Evolutionary conservation across 53 echinoderm and acorn worm species (phyloP), one percentile per base, ranked within the genome.

Genomic region (Hippasteria phrygiana): DNA sequence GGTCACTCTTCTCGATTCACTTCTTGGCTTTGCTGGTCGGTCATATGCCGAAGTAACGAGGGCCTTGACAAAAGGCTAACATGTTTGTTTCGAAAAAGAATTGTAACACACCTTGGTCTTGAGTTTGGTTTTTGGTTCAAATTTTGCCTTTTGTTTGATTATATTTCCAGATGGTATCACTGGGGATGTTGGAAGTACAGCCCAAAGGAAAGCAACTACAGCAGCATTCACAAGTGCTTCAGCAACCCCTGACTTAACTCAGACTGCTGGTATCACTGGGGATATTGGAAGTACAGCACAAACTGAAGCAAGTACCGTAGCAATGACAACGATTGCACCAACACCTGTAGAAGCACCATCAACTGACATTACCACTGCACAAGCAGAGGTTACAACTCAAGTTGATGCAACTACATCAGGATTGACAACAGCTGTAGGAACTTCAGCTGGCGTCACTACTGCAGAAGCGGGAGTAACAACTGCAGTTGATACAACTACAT

Each of bases 401-500:
- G 4, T 51, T 51, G 51, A 51, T 51, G 51, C 16, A 51, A 7
- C 51, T 51, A 51, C 51, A 51, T 3, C 16, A 51, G 51, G 10
- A 51, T 3, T 7, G 51, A 51, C 51, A 51, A 3, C 20, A 20
- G 20, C 51, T 51, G 51, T 9, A 13, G 10, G 6, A 51, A 51
- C 51, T 17, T 14, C 51, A 20, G 5, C 35, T 3, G 33, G 4
- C 17, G 18, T 32, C 35, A 39, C 34, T 33, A 38, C 71, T 37
- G 1, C 71, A 13, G 46, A 27, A 43, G 13, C 9, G 22, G 29
- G 4, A 74, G 43, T 28, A 17, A 24, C 43, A 43, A 28, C 74
- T 46, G 32, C 46, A 74, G 26, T 55, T 55, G 79, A 78, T 12
- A 36, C 20, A 36, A 78, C 79, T 56, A 40, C 79, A 55, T 7